Base-by-base conservation (phyloP, 2,113 vertebrate genomes). In the Sinocyclocheilus grahami region DNA sequence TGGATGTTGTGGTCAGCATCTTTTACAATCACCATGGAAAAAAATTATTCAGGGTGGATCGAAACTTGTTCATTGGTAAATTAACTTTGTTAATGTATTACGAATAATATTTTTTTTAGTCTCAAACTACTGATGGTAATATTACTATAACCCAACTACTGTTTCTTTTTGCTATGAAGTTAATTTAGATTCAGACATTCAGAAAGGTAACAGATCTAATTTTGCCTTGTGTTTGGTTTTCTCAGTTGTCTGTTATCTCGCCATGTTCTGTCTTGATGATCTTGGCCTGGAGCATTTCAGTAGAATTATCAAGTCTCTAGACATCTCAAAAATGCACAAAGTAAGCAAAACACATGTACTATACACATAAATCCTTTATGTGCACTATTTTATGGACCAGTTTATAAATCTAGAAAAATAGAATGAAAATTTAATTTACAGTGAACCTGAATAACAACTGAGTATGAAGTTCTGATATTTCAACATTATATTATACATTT, bases 171-270 rank as follows among this genome's bases (percentile, higher is more conserved):
- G 2, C 9, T 42, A 18, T 72, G 11, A 37, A 16, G 3, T 14
- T 46, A 16, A 77, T 24, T 76, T 27, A 3, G 12, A 51, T 12
- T 51, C 11, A 75, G 37, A 11, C 46, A 51, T 27, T n/a, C 11
- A 24, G 8, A 27, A 27, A 77, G 4, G 1, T 75, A 77, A 16
- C 22, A 9, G 0, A 72, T 85, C 55, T 33, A 86, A 18, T 77
- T 16, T 39, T 79, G 24, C 5, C 11, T 85, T 0, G 51, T 87
- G 72, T 53, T 91, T 51, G 89, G 81, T 82, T 91, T 93, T 83
- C n/a, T 53, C 84, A 98, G 97, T 97, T 90, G 92, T 97, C 89
- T 96, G 96, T 91, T 99, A 97, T 86, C 92, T 99, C 89, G 92
- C 95, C 80, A 93, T 90, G 0, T 98, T 98, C 95, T 91, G 90